Base-by-base conservation (phyloP, 2,797 vertebrate genomes). In the Chelonia mydas region DNA sequence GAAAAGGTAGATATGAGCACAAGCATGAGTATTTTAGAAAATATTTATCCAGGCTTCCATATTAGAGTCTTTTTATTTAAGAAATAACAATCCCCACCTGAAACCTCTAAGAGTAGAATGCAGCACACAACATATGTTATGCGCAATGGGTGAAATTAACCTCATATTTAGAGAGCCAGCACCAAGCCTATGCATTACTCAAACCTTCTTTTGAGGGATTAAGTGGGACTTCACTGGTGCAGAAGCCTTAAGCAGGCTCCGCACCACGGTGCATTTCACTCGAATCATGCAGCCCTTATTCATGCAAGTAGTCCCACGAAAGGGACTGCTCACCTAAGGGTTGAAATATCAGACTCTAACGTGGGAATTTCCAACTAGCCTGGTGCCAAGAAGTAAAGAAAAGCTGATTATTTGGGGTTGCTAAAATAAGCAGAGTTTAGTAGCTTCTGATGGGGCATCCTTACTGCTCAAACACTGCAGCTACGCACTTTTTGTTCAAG, bases 351-450 rank as follows among this genome's bases (percentile, higher is more conserved):
- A 97, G 95, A 94, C 47, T 45, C 86, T 81, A 84, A 88, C 81
- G 93, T 2, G 92, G 87, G 93, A 96, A 96, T 77, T 95, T 94
- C 49, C 82, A 86, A 95, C 84, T 68, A 94, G 11, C 51, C 10
- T 80, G 50, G 49, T 37, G 77, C 6, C 87, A 81, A 85, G 84
- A 96, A 84, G 80, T 51, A 57, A 94, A 28, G 85, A 92, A 89
- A 84, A 88, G 4, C 6, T 37, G 19, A 16, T 89, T 41, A 90
- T 95, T 74, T 84, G 33, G 51, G 65, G 51, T 57, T 21, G 0
- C 12, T 12, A 87, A 50, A 2, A 0, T 47, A 80, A 93, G 5
- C 15, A 7, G 50, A 78, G 82, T 82, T 92, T 93, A 93, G 82
- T 94, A 11, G 88, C 87, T 92, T 95, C 79, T 68, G n/a, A 72